These are phyloP conservation scores for Pectinophora gossypiella DNA, from an alignment of 1,140 invertebrate genomes.

Conservation along the genomic window DNA sequence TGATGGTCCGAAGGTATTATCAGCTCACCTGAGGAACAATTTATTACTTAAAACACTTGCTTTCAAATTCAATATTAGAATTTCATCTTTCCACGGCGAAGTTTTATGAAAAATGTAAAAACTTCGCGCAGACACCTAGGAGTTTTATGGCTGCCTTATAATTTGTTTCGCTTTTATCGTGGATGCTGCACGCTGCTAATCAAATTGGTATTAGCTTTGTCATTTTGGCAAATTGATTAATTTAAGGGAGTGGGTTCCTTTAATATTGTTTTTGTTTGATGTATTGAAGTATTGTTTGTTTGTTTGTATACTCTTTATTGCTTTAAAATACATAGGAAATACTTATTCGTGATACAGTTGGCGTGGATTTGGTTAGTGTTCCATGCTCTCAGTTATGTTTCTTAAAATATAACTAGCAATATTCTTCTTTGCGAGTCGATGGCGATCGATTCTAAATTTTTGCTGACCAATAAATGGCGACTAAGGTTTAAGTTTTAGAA, in stretches of 20 bases:
- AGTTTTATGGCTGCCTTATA: conserved; percentile 69
- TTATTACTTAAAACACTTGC: conserved; percentile 66
- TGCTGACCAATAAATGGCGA: too few species aligned
- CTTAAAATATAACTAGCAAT: too few species aligned
- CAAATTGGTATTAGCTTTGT: conserved; percentile 15
- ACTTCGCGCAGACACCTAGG: conserved; percentile 62
- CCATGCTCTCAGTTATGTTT: too few species aligned
- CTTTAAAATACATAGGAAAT: too few species aligned
- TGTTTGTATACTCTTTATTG: too few species aligned
- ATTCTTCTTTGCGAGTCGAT: too few species aligned
- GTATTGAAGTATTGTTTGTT: too few species aligned
- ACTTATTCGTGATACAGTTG: too few species aligned
- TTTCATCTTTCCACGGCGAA: conserved; percentile 61
- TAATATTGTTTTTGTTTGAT: too few species aligned
- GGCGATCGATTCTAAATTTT: too few species aligned
- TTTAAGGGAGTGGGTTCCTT: background rate
- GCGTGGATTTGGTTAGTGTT: too few species aligned
- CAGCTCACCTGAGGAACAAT: conserved; percentile 82
- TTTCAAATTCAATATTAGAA: conserved; percentile 72
- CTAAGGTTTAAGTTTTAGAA: too few species aligned
- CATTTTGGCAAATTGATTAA: background rate
- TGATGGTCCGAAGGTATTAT: conserved; percentile 88
- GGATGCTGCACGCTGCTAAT: conserved; percentile 36
- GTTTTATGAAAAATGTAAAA: conserved; percentile 74
- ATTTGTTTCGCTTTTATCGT: conserved; percentile 67